Conservation (phyloP, 1,140 invertebrate genomes). For the Agrypnia vestita region DNA sequence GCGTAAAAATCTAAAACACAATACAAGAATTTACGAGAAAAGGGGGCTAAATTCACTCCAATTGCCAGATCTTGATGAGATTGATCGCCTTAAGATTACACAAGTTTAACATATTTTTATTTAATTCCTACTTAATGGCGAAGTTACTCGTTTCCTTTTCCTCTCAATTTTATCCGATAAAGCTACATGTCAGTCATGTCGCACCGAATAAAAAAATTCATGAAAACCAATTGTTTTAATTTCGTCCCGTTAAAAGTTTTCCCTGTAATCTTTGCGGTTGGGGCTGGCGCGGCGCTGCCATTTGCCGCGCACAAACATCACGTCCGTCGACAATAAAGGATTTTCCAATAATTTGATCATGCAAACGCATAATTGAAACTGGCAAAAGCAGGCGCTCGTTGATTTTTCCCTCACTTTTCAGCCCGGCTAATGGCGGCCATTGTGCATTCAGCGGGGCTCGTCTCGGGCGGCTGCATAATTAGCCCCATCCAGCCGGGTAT, state of each 20-base stretch:
- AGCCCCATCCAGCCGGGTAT: slow-evolving; percentile 1
- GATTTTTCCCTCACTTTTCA: slow-evolving; percentile 34
- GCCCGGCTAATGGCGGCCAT: slow-evolving; percentile 24
- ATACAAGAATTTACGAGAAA: too few relatives aligned
- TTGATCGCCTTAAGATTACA: too few relatives aligned
- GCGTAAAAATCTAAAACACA: too few relatives aligned
- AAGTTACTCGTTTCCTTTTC: too few relatives aligned
- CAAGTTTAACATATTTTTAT: too few relatives aligned
- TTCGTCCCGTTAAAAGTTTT: neutral
- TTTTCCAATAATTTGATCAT: slow-evolving; percentile 40
- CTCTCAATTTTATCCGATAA: too few relatives aligned
- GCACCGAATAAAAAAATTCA: too few relatives aligned
- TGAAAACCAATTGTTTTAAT: too few relatives aligned
- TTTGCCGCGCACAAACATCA: slow-evolving; percentile 1
- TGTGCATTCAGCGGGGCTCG: slow-evolving; percentile 25
- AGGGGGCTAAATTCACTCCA: too few relatives aligned
- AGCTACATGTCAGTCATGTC: too few relatives aligned
- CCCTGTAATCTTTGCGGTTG: neutral
- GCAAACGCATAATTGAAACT: slow-evolving; percentile 37
- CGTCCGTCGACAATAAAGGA: slow-evolving; percentile 31
- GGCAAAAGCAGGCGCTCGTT: slow-evolving; percentile 19
- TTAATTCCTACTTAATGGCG: too few relatives aligned
- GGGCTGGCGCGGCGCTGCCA: neutral
- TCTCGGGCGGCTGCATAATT: slow-evolving; percentile 24
- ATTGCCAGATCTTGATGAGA: too few relatives aligned